phyloP scores from a whole-genome alignment of 1,140 invertebrate genomes.

The Drosophila suzukii region DNA sequence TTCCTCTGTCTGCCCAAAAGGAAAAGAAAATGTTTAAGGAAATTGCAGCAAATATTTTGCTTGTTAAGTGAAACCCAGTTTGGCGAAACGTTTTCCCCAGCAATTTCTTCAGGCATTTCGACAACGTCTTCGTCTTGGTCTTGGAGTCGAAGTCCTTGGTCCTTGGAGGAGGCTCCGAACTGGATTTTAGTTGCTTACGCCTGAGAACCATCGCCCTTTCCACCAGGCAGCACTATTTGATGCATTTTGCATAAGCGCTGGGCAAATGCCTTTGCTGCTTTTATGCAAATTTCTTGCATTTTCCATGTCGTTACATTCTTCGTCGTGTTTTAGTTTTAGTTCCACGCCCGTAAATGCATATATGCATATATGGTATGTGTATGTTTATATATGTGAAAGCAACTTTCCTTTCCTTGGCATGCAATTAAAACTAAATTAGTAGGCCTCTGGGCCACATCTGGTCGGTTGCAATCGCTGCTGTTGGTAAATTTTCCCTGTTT shows the following conservation, averaged over 20 bases:
- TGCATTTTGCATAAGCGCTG: constrained; percentile 82
- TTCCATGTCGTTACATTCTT: constrained; percentile 81
- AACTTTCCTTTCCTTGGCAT: constrained; percentile 54
- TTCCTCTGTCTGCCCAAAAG: constrained; percentile 17
- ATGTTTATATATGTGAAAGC: constrained; percentile 12
- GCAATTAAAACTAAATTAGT: constrained; percentile 83
- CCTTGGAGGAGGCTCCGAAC: constrained; percentile 12
- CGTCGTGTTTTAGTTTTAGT: constrained; percentile 50
- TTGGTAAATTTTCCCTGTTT: constrained; percentile 51
- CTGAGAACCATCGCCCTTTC: constrained; percentile 13
- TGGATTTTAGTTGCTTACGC: constrained; percentile 62
- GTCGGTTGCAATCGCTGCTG: constrained; percentile 29
- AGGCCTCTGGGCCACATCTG: constrained; percentile 66
- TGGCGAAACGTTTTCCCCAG: constrained; percentile 68
- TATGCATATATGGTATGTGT: constrained; percentile 16
- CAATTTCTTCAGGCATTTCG: constrained; percentile 72
- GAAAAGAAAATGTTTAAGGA: constrained; percentile 81
- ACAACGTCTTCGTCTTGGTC: constrained; percentile 57
- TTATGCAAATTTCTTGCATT: constrained; percentile 79
- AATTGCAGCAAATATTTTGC: constrained; percentile 82
- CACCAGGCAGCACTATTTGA: constrained; percentile 44
- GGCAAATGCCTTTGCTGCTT: constrained; percentile 80
- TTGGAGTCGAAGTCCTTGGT: not conserved
- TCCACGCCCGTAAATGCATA: constrained; percentile 40
- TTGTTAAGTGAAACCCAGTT: constrained; percentile 82